phyloP scores from a whole-genome alignment of 2,797 vertebrate species.

The Siniperca undulata region DNA sequence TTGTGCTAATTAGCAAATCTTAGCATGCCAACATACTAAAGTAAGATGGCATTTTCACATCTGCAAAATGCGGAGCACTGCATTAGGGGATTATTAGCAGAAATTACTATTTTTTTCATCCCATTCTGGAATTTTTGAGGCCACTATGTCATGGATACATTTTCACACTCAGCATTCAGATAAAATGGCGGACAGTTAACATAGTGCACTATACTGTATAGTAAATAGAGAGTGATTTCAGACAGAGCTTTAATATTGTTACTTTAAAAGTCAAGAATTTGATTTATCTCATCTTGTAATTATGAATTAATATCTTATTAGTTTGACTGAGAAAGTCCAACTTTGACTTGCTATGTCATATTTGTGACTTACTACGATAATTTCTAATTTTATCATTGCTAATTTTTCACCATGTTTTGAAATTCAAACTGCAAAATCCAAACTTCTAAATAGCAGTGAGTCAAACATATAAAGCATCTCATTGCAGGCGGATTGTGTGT shows the following conservation, averaged over 20 bases:
- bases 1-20: neutral
- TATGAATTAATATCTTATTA: neutral
- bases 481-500: neutral
- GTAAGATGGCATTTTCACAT: neutral
- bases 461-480: neutral
- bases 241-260: neutral
- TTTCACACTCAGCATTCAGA: too few species aligned
- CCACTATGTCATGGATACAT: too few species aligned
- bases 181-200: too few species aligned
- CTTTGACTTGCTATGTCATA: neutral
- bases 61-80: too few species aligned
- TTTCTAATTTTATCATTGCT: neutral
- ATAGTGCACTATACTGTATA: too few species aligned
- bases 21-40: neutral
- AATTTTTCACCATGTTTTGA: neutral
- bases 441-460: neutral
- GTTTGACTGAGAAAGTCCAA: neutral
- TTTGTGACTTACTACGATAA: neutral
- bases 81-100: neutral
- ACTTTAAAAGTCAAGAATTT: neutral
- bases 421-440: neutral
- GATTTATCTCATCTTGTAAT: neutral
- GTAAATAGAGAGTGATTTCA: too few species aligned
- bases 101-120: neutral
- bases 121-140: neutral